Evolutionary conservation across 23 tunicate genomes (phyloP).

Genomic region (Halocynthia aurantium): DNA sequence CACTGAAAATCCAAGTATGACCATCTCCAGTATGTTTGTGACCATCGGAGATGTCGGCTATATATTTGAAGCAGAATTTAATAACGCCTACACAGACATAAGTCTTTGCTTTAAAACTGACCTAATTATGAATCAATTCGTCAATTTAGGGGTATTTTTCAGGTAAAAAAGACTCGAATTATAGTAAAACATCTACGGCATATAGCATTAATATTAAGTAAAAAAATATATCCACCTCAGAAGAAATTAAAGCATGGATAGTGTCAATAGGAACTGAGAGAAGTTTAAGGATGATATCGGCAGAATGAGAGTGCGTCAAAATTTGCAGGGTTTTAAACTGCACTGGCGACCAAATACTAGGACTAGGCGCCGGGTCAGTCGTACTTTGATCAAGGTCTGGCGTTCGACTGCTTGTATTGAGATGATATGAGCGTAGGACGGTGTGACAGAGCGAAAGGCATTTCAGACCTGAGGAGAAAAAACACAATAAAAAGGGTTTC

Average conservation of each 20-base stretch:
- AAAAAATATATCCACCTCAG: conserved; percentile 27
- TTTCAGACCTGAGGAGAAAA: conserved; percentile 37
- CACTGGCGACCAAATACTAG: conserved; percentile 17
- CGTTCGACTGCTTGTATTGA: neutral
- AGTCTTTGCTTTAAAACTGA: too few species aligned
- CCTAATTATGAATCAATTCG: too few species aligned
- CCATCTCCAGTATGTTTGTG: conserved; percentile 23
- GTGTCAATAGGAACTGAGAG: conserved; percentile 37
- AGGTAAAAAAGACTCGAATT: too few species aligned
- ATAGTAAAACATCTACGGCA: neutral
- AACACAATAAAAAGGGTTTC: too few species aligned
- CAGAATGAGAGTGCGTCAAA: conserved; percentile 36
- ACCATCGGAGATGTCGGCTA: conserved; percentile 57
- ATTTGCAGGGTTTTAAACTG: conserved; percentile 4
- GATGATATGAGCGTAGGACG: conserved; percentile 26
- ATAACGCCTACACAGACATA: too few species aligned
- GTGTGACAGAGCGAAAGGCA: conserved; percentile 59
- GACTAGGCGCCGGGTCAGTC: too few species aligned
- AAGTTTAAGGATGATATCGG: conserved; percentile 50
- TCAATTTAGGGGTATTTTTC: too few species aligned
- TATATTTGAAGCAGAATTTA: too few species aligned
- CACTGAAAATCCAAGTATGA: conserved; percentile 62
- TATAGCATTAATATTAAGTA: neutral
- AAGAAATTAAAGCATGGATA: conserved; percentile 46
- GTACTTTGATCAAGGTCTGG: neutral